Evolutionary conservation across 2,797 vertebrate genomes (phyloP).

Genomic region (Aldrovandia affinis): DNA sequence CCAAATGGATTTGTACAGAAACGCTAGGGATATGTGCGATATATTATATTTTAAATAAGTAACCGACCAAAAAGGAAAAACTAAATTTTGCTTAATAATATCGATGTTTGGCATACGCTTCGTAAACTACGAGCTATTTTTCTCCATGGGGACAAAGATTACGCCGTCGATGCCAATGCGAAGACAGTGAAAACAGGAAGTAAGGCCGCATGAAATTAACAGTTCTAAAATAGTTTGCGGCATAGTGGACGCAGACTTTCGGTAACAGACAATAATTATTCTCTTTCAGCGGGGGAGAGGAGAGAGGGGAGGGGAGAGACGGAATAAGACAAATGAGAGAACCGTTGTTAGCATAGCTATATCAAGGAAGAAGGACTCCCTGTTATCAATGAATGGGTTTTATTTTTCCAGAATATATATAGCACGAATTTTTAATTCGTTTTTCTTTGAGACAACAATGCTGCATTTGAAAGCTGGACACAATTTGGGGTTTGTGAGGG

Average conservation of each 20-base stretch:
- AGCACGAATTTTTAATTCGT: conserved; percentile 99
- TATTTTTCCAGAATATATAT: conserved; percentile 92
- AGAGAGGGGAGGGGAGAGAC: conserved; percentile 54
- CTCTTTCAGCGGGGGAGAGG: conserved; percentile 67
- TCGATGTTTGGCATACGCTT: neutral
- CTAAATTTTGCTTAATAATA: neutral
- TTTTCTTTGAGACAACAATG: conserved; percentile 99
- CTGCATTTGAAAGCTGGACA: conserved; percentile 95
- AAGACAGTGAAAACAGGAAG: conserved; percentile 64
- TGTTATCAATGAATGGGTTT: conserved; percentile 81
- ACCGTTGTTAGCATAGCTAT: conserved; percentile 81
- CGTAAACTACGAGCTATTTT: conserved; percentile 17
- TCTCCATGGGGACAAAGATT: conserved; percentile 48
- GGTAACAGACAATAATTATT: conserved; percentile 75
- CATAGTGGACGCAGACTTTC: conserved; percentile 64
- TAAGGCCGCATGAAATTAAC: conserved; percentile 63
- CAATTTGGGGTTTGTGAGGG: conserved; percentile 98
- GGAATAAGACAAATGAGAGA: conserved; percentile 73
- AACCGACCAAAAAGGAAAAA: neutral
- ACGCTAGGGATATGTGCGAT: neutral
- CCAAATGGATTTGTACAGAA: neutral
- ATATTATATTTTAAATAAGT: neutral
- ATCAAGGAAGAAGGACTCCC: conserved; percentile 84
- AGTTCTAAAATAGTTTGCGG: conserved; percentile 67
- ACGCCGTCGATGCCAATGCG: conserved; percentile 36